Base-by-base conservation (phyloP, 2,113 vertebrate species). In the Phrynosoma blainvillii region DNA sequence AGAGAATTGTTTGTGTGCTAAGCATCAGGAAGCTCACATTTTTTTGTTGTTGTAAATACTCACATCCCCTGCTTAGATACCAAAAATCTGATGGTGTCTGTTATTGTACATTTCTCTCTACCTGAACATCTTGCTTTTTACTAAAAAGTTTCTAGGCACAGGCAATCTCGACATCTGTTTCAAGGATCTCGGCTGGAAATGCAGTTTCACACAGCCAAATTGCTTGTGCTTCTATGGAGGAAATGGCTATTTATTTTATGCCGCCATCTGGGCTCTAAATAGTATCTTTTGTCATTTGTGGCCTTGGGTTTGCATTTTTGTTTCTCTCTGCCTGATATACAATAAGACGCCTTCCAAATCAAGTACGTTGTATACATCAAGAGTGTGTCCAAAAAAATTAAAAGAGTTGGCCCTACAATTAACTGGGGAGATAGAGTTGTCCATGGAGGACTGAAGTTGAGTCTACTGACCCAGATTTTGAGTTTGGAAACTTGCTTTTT, bases 101-200 rank as follows among this genome's bases (percentile, higher is more conserved):
- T 94, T 94, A 93, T 89, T 94, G 87, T 87, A 56, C 88, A 87
- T 86, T 70, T 91, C 91, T 59, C 90, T 90, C 82, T 96, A 97
- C 95, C 96, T 97, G 96, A 97, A 95, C 95, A 97, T 96, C 94
- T 97, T 97, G 95, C 91, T 95, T 95, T 97, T 96, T 90, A 87
- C 92, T 93, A 89, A 96, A 83, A 88, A 96, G 93, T 96, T 97
- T 95, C 94, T 93, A 96, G 94, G 91, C 94, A 96, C 92, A 96
- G 94, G 95, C 96, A 97, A 97, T 96, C 96, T 95, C 94, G 97
- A 97, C 97, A 97, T 97, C 96, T 97, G 97, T 96, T 97, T 96
- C 95, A 94, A 96, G 93, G 94, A 95, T 96, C 96, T 97, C 96
- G 95, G 96, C 94, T 97, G 97, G 96, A 97, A 96, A 94, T 92